Conservation (phyloP, 1,140 invertebrate genomes). For the Trinorchestia longiramus region DNA sequence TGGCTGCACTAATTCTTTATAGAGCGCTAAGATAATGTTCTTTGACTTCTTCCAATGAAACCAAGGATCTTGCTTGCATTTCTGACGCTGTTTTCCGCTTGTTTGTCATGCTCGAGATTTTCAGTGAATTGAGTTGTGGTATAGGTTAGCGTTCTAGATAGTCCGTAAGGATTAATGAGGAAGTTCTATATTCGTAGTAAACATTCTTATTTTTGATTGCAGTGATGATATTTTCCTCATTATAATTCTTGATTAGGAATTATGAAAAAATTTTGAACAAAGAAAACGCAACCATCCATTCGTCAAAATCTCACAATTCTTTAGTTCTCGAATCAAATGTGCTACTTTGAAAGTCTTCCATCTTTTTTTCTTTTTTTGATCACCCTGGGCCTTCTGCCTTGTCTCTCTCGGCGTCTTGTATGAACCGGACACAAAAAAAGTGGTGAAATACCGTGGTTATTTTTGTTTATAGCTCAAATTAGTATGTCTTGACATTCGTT, state of each 20-base stretch:
- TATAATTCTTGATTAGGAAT: neutral
- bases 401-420: too few species aligned
- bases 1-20: too few species aligned
- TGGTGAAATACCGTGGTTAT: neutral
- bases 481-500: neutral
- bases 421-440: too few species aligned
- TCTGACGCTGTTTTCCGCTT: too few species aligned
- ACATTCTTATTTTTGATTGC: neutral
- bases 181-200: neutral
- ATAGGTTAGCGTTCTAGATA: too few species aligned
- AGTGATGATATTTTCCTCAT: neutral
- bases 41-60: too few species aligned
- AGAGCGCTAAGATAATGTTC: too few species aligned
- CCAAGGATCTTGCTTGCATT: too few species aligned
- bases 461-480: neutral
- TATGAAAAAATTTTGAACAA: neutral
- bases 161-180: neutral
- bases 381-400: too few species aligned
- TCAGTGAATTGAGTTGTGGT: too few species aligned
- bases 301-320: neutral
- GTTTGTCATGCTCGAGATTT: too few species aligned
- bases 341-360: neutral
- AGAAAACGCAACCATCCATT: neutral
- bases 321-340: neutral
- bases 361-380: too few species aligned